Evolutionary conservation across 2,888 invertebrate species (phyloP), one percentile per base, ranked within the genome.

Genomic region (Cinara cedri): DNA sequence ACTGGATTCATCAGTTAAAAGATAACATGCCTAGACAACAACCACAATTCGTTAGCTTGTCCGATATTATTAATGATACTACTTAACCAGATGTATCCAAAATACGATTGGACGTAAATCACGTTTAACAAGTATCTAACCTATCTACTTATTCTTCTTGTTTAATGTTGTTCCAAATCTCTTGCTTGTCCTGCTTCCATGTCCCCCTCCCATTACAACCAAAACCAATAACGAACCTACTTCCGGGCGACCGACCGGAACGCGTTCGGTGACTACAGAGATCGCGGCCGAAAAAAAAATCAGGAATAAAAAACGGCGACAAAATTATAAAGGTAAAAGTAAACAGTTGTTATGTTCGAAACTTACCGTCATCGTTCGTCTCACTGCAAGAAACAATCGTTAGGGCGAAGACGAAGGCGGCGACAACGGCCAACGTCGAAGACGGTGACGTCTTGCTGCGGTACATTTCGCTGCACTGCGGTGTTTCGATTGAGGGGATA

Each of bases 281-380:
- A n/a, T 44, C 44, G 51, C 51, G 14, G 51, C n/a, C n/a, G n/a
- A n/a, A 4, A 34, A 34, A 34, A 34, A 6, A 34, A 34, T 4
- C 34, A 34, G 6, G 6, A 34, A 54, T n/a, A 46, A 10, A 13
- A 46, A 46, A 62, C 21, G 34, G 16, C 46, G 21, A 65, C 65
- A 11, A 4, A 19, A 19, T 51, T 10, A 42, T 0, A 42, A 4
- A 11, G 13, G 2, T 11, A 49, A 49, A 49, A 4, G 16, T 46
- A 46, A 13, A 46, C 13, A 10, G 46, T 13, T 10, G 46, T 13
- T 46, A 10, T 16, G 42, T 16, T n/a, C n/a, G n/a, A n/a, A n/a
- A 42, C 74, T 75, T 75, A 75, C 74, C 74, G 65, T 75, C 74
- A 51, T 63, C 42, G 9, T 49, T 21, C 3, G 44, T 24, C 8